Evolutionary conservation across 2,797 vertebrate species (phyloP).

Genomic region (Anisognathus igniventris): DNA sequence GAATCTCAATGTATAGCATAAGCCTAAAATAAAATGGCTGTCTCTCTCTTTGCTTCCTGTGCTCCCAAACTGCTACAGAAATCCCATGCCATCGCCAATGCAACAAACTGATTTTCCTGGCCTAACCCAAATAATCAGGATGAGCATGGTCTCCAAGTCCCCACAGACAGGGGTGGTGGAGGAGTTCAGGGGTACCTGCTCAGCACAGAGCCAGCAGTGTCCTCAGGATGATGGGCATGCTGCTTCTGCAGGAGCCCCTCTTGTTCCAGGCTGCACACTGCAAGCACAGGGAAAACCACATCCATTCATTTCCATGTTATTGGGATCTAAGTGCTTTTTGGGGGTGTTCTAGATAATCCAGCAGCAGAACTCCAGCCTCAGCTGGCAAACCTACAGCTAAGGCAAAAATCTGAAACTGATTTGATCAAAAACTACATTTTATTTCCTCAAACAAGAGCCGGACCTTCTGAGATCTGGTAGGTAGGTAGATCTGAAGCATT

Average conservation of each 20-base stretch:
- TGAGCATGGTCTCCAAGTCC: neutral
- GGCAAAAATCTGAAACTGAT: neutral
- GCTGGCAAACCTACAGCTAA: neutral
- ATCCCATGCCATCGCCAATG: neutral
- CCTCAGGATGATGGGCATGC: neutral
- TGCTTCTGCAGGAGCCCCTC: neutral
- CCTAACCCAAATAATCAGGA: neutral
- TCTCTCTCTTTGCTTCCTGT: conserved; percentile 65
- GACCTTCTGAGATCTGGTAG: neutral
- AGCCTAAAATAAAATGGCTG: conserved; percentile 68
- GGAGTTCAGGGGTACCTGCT: neutral
- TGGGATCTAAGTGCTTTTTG: neutral
- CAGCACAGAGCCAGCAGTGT: accelerated
- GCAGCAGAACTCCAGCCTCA: neutral
- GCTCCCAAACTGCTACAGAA: conserved; percentile 36
- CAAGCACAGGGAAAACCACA: neutral
- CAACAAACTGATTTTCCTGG: neutral
- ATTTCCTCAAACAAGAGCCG: neutral
- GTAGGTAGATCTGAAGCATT: neutral
- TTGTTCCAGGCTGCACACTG: neutral
- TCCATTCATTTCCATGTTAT: neutral
- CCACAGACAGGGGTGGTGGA: neutral
- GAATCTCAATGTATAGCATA: conserved; percentile 64
- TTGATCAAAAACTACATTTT: neutral
- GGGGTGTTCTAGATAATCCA: neutral